phyloP scores from a whole-genome alignment of 1,140 invertebrate genomes.

The Anagrus nilaparvatae region DNA sequence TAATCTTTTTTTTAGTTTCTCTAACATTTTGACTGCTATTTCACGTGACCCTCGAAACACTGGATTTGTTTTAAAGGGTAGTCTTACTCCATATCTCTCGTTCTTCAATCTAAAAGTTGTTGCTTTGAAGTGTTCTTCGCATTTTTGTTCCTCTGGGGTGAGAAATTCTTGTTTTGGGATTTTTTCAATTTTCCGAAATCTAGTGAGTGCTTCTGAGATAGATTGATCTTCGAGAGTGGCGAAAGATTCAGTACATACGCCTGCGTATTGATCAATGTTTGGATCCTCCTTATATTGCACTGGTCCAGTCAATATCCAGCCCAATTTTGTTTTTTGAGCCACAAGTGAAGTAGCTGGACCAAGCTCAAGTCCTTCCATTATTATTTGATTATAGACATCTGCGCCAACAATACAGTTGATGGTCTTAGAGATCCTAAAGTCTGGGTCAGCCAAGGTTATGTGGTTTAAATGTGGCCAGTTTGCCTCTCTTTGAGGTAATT shows the following conservation, averaged over 20 bases:
- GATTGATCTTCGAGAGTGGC: background rate
- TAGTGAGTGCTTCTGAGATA: background rate
- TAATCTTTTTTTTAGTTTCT: background rate
- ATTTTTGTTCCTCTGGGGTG: background rate
- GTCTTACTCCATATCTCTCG: background rate
- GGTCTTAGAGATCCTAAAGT: background rate
- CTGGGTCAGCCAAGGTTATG: background rate
- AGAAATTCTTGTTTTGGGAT: no score
- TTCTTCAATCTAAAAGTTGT: background rate
- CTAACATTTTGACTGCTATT: background rate
- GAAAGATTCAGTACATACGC: background rate
- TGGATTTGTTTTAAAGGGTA: background rate
- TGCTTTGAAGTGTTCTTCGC: constrained; percentile 2
- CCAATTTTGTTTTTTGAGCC: constrained; percentile 2
- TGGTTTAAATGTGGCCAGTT: background rate
- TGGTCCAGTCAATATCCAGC: background rate
- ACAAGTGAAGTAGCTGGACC: background rate
- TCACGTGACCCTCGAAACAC: background rate
- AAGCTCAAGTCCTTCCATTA: background rate
- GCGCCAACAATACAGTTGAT: background rate
- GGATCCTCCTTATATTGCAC: background rate
- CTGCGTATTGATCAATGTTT: background rate
- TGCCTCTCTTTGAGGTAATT: background rate
- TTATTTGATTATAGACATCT: background rate
- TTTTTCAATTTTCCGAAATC: constrained; percentile 1